Evolutionary conservation across 1,140 invertebrate genomes (phyloP), one percentile per base, ranked within the genome.

Genomic region (Calosoma granatense): DNA sequence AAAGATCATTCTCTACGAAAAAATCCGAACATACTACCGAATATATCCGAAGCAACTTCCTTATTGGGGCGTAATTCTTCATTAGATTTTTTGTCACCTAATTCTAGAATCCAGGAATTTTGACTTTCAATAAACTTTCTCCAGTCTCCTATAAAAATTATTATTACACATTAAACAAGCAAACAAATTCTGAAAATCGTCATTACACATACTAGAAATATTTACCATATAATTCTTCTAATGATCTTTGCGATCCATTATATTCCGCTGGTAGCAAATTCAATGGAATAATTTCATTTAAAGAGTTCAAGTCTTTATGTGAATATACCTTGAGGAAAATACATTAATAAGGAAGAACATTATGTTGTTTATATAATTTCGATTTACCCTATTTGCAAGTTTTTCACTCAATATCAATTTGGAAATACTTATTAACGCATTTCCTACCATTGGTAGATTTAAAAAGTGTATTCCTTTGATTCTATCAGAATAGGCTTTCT

Each of bases 171-270:
- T 9, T 36, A n/a, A 36, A 36, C n/a, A 36, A 36, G n/a, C 6
- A 36, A 36, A 36, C 6, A 9, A 9, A 9, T 36, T 36, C 26
- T 36, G n/a, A 36, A 36, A 36, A 9, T 36, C 26, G 26, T 36
- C 6, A 36, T 36, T 36, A 9, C 6, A 9, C 26, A 36, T 36
- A 51, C 11, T 1, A 1, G 14, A 22, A 53, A 1, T 20, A 22
- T 22, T 53, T 53, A 53, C 51, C 21, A 14, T 53, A 22, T 53
- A 53, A 53, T 9, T 53, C 51, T 22, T 21, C 19, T 12, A 53
- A 1, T 14, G 19, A 20, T 14, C 20, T 12, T 21, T 20, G 14
- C 2, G 19, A 22, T 53, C 51, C 51, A 21, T 22, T 22, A 22
- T 53, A 53, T 53, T 53, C 51, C 23, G 12, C 12, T 22, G 51